Conservation (phyloP, 2,888 invertebrate species). For the Euplagia quadripunctaria region DNA sequence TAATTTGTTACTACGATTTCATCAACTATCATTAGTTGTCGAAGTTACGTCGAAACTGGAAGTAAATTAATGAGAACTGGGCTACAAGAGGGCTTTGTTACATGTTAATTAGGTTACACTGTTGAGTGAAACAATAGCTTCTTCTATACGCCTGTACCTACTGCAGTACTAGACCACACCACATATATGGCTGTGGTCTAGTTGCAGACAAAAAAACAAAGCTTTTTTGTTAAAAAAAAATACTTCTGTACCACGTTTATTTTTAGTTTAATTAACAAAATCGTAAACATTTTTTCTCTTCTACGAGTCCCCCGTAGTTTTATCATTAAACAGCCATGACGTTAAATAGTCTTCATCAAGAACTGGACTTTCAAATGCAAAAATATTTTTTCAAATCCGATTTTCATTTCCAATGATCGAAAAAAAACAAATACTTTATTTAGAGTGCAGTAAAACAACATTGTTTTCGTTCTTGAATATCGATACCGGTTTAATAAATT, state of each 20-base stretch:
- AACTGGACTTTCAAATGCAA: too few species aligned
- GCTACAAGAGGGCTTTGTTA: constrained; percentile 62
- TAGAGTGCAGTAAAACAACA: too few species aligned
- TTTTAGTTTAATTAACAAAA: too few species aligned
- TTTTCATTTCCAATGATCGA: too few species aligned
- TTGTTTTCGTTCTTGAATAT: too few species aligned
- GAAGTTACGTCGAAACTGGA: constrained; percentile 60
- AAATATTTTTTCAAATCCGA: too few species aligned
- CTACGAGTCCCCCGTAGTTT: too few species aligned
- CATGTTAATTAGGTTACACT: constrained; percentile 62
- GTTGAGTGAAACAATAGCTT: constrained; percentile 48
- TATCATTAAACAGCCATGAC: too few species aligned
- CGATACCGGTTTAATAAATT: too few species aligned
- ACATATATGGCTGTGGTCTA: background rate
- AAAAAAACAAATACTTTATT: too few species aligned
- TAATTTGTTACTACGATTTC: background rate
- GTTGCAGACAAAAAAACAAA: background rate
- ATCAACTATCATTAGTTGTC: background rate
- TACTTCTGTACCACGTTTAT: too few species aligned
- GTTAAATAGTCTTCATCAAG: background rate
- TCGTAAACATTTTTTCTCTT: background rate
- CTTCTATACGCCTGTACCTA: constrained; percentile 21
- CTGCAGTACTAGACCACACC: background rate
- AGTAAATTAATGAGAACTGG: constrained; percentile 62
- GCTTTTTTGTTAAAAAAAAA: background rate